Percentiles rank a stretch among this genome's conserved stretches.
These are phyloP conservation scores for Ectropis grisescens DNA, from an alignment of 1,140 invertebrate genomes.

Conservation along the genomic window DNA sequence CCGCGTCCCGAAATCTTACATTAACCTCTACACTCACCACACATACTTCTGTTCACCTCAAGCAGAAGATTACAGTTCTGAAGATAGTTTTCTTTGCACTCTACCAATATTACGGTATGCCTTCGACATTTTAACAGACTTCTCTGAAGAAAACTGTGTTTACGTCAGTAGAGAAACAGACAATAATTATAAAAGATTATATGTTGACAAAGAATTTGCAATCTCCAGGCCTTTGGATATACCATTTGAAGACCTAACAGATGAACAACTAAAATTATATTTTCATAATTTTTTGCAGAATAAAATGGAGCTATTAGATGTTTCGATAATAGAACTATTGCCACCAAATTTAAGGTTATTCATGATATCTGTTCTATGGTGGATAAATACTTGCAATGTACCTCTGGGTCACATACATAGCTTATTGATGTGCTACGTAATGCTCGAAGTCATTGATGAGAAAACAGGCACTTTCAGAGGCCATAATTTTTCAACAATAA, in stretches of 20 bases:
- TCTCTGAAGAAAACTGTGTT: conserved; percentile 41
- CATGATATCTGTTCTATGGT: conserved; percentile 76
- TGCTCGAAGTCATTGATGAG: conserved; percentile 73
- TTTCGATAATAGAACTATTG: conserved; percentile 59
- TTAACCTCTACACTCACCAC: conserved; percentile 76
- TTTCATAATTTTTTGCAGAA: conserved; percentile 50
- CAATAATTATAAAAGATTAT: conserved; percentile 32
- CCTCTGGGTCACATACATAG: conserved; percentile 72
- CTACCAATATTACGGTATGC: conserved; percentile 76
- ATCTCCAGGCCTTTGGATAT: conserved; percentile 40
- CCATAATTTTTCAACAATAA: conserved; percentile 55
- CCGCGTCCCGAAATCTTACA: conserved; percentile 72
- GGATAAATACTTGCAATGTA: conserved; percentile 71
- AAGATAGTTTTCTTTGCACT: conserved; percentile 73
- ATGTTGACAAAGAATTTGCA: conserved; percentile 29
- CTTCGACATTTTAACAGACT: conserved; percentile 74
- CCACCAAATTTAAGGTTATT: conserved; percentile 75
- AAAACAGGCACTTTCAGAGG: conserved; percentile 70
- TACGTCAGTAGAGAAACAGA: conserved; percentile 44
- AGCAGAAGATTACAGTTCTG: conserved; percentile 76
- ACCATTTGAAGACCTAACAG: conserved; percentile 43
- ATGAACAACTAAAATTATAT: conserved; percentile 37
- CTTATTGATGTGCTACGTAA: conserved; percentile 73
- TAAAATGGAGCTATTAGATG: conserved; percentile 34
- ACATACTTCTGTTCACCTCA: conserved; percentile 79